Percentiles rank a stretch among this genome's conserved stretches.
Conservation (phyloP, 1,140 invertebrate species). For the Pinna nobilis region DNA sequence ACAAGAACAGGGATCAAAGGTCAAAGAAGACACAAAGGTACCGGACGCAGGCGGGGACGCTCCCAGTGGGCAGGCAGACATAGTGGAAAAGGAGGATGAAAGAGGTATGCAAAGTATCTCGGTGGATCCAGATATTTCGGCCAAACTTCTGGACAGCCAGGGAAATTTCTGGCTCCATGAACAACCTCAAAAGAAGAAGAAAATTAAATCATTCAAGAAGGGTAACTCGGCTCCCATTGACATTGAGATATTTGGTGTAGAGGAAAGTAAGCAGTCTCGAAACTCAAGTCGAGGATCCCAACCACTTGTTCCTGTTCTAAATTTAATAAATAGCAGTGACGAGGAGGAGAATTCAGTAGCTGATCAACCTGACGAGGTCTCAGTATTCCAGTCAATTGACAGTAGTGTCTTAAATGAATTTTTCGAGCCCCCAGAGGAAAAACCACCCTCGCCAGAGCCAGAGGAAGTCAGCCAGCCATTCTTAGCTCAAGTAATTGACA, state of each 20-base stretch:
- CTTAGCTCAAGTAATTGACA: constrained; percentile 22
- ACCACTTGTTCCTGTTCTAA: constrained; percentile 49
- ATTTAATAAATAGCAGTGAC: constrained; percentile 51
- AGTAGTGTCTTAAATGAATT: constrained; percentile 43
- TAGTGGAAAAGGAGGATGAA: not conserved
- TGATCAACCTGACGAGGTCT: constrained; percentile 15
- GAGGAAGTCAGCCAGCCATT: constrained; percentile 21
- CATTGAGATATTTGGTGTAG: constrained; percentile 57
- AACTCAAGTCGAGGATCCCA: constrained; percentile 19
- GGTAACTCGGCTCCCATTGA: constrained; percentile 46
- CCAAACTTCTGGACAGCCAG: constrained; percentile 5
- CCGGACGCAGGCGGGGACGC: not conserved
- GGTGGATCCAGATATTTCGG: not conserved
- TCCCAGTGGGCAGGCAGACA: not conserved
- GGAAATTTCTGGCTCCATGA: constrained; percentile 29
- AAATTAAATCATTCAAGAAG: constrained; percentile 21
- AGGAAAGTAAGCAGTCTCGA: constrained; percentile 47
- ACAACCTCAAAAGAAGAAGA: constrained; percentile 25
- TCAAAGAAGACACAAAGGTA: not conserved
- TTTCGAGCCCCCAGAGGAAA: constrained; percentile 3
- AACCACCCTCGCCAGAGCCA: not conserved
- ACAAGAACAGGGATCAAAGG: not conserved
- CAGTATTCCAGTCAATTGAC: constrained; percentile 34
- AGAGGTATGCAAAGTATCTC: not conserved
- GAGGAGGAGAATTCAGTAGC: too few species aligned